A percentile compares a stretch with the other conserved stretches of the same genome.
Evolutionary conservation across 2,113 vertebrate genomes (phyloP).

Genomic region (Salvelinus namaycush): DNA sequence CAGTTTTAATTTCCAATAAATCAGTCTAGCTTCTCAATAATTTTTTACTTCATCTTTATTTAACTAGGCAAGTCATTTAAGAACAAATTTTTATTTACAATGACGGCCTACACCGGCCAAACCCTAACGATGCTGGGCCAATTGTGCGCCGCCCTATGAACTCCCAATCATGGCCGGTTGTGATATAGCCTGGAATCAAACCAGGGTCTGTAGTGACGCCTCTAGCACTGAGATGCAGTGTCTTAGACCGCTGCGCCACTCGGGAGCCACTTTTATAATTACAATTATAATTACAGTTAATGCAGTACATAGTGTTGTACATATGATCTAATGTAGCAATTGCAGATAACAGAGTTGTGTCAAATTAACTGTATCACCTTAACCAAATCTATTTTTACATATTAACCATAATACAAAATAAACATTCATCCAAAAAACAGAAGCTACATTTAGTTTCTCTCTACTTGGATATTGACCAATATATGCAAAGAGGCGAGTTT

Average conservation of each 20-base stretch:
- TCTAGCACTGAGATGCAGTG: no score
- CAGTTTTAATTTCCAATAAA: constrained; percentile 14
- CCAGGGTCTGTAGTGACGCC: no score
- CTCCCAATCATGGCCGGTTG: no score
- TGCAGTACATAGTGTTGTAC: neutral
- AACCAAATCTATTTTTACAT: constrained; percentile 10
- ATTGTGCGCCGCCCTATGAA: no score
- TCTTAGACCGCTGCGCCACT: no score
- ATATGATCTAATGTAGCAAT: neutral
- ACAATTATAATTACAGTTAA: neutral
- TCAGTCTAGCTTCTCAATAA: neutral
- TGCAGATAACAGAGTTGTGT: neutral
- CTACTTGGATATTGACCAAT: constrained; percentile 12
- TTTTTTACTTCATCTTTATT: no score
- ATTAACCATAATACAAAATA: constrained; percentile 4
- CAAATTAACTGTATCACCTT: neutral
- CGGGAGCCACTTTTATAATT: no score
- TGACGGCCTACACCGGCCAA: no score
- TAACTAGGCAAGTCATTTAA: no score
- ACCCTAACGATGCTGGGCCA: no score
- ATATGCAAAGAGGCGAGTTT: constrained; percentile 18
- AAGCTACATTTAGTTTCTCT: constrained; percentile 13
- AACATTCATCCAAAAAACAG: constrained; percentile 6
- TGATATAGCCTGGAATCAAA: no score
- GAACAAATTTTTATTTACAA: no score